Percentiles rank a stretch among this genome's conserved stretches.
Conservation (phyloP, 2,113 vertebrate genomes). For the Clarias macrocephalus region DNA sequence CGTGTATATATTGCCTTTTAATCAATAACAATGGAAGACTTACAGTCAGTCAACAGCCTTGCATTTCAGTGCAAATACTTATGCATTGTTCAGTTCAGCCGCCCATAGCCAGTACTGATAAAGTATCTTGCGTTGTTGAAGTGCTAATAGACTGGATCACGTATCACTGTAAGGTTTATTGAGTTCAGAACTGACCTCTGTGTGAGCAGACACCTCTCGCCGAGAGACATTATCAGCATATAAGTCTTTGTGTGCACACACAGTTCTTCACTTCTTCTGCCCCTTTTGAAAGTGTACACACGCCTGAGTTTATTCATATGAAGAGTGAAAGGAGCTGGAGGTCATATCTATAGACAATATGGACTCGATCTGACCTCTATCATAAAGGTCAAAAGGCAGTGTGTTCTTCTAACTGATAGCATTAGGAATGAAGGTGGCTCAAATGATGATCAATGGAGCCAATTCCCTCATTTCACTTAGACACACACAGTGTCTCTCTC, state of each 20-base stretch:
- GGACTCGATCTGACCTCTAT: neutral
- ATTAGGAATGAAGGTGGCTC: neutral
- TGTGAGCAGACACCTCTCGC: too few relatives aligned
- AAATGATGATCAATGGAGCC: conserved; percentile 59
- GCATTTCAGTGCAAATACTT: neutral
- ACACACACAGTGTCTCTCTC: neutral
- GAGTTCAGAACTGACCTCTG: neutral
- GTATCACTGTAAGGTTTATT: neutral
- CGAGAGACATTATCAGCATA: neutral
- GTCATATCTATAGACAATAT: neutral
- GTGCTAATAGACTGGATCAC: neutral
- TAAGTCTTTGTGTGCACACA: neutral
- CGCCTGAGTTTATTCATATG: neutral
- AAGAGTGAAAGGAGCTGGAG: neutral
- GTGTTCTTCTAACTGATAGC: conserved; percentile 16
- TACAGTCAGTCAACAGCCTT: neutral
- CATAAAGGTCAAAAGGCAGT: conserved; percentile 7
- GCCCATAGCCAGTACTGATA: neutral
- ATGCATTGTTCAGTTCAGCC: neutral
- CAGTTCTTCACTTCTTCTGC: neutral
- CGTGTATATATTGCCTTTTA: neutral
- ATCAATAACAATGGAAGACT: neutral
- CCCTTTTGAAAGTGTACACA: neutral
- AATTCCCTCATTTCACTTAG: neutral
- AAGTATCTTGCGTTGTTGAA: neutral